A percentile compares a stretch with the other conserved stretches of the same genome.
Evolutionary conservation across 2,113 vertebrate species (phyloP).

Genomic region (Colossoma macropomum): DNA sequence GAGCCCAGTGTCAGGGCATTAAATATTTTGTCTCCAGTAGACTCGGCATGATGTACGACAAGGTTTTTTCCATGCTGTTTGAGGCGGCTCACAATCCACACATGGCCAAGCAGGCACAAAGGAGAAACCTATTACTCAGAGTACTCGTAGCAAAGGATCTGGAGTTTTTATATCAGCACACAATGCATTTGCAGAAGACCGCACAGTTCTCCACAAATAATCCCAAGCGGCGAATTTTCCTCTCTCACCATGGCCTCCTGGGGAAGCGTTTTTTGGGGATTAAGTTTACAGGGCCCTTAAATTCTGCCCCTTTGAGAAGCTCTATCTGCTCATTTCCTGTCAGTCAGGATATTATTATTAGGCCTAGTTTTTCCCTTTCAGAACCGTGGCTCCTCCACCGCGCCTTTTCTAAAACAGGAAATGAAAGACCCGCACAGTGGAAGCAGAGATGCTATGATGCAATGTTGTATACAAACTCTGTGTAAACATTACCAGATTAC

Average conservation of each 20-base stretch:
- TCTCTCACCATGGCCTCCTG: conserved; percentile 1
- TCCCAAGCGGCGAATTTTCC: background rate
- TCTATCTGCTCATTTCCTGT: conserved; percentile 28
- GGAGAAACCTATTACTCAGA: conserved; percentile 18
- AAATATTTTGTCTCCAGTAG: conserved; percentile 40
- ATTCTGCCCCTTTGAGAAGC: conserved; percentile 24
- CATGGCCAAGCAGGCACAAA: conserved; percentile 4
- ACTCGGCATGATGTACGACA: conserved; percentile 31
- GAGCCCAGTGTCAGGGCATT: conserved; percentile 24
- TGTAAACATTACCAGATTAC: background rate
- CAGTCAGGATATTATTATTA: conserved; percentile 22
- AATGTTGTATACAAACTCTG: background rate
- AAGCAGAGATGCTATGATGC: no score
- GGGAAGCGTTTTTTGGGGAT: conserved; percentile 31
- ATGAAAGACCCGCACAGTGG: background rate
- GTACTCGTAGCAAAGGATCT: background rate
- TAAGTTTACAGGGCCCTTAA: conserved; percentile 38
- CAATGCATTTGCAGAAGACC: background rate
- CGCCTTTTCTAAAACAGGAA: conserved; percentile 9
- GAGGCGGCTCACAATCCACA: conserved; percentile 32
- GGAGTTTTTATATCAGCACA: conserved; percentile 1
- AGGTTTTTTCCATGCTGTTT: background rate
- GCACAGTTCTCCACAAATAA: background rate
- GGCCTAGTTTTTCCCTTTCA: background rate
- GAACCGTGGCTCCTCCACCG: background rate